Base-by-base conservation (phyloP, 2,888 invertebrate species). In the Thereva nobilitata region DNA sequence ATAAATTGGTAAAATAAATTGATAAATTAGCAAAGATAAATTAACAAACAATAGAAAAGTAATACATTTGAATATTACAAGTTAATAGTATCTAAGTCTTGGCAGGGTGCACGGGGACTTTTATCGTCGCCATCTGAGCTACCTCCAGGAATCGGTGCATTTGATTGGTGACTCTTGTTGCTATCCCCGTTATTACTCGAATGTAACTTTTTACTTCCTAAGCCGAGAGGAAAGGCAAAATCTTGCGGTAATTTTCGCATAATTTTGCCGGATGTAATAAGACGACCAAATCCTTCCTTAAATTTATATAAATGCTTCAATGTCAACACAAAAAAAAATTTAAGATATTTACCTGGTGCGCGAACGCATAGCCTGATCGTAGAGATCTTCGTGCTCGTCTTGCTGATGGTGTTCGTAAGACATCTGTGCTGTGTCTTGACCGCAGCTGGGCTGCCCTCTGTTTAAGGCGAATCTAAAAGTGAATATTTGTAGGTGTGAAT, bases 331-430 rank as follows among this genome's bases (percentile, higher is more conserved):
- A 34, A 9, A 37, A 41, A 35, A 35, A 47, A 67, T 50, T 23
- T 23, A 23, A 23, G 1, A 23, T 23, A 2, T 7, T 12, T 68
- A 81, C 80, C 75, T 96, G 95, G 83, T 99, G 98, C 67, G 98
- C 95, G 83, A 99, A 99, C 7, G 98, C 98, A 83, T 99, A 96
- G 66, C 98, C 97, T 8, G 97, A 97, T 67, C 97, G 90, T 71
- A 97, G 87, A 40, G 95, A 96, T 75, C 95, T 89, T 44, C 97
- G 86, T 68, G 93, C 93, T 75, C 95, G 88, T 68, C 95, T 86
- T 1, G 95, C 91, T 56, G 95, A 93, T 40, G 95, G 91, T 70
- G 93, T 93, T 72, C 94, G 87, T 68, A 91, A 84, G 65, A 91
- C 89, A 75, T 92, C 90, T 73, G 90, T 89, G 71, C 90, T 91